Conservation (phyloP, 2,888 invertebrate genomes). For the Cheilosia vernalis region DNA sequence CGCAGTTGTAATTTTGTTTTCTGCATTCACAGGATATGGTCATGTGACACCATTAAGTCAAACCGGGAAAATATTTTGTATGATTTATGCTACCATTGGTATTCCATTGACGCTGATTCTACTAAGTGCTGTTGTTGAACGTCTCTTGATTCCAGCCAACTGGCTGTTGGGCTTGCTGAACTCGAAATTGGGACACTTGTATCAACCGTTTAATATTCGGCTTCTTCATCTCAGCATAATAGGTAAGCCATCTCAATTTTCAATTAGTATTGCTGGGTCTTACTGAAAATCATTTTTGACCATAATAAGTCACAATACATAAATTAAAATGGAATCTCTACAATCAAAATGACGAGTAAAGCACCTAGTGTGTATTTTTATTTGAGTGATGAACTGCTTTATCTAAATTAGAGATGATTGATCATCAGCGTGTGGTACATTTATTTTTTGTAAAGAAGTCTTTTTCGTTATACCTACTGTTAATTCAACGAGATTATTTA, state of each 20-base stretch:
- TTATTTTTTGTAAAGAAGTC: no score
- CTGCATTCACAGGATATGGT: constrained; percentile 89
- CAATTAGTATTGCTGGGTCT: neutral
- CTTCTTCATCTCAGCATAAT: constrained; percentile 90
- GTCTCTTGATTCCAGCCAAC: constrained; percentile 90
- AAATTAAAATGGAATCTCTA: no score
- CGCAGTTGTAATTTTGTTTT: neutral
- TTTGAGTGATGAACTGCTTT: no score
- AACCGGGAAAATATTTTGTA: constrained; percentile 94
- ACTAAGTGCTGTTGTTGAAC: constrained; percentile 91
- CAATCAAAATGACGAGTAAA: no score
- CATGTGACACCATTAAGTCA: constrained; percentile 94
- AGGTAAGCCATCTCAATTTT: constrained; percentile 82
- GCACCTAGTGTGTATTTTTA: no score
- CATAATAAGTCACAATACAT: no score
- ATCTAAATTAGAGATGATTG: no score
- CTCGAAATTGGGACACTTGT: constrained; percentile 88
- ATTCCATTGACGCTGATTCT: constrained; percentile 94
- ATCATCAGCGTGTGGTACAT: no score
- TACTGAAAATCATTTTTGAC: no score
- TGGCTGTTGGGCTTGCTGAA: constrained; percentile 87
- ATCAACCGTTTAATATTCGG: constrained; percentile 90
- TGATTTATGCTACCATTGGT: constrained; percentile 92
- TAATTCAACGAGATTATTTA: no score
- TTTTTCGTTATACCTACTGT: no score